Base-by-base conservation (phyloP, 1,140 invertebrate genomes). In the Agrypnia vestita region DNA sequence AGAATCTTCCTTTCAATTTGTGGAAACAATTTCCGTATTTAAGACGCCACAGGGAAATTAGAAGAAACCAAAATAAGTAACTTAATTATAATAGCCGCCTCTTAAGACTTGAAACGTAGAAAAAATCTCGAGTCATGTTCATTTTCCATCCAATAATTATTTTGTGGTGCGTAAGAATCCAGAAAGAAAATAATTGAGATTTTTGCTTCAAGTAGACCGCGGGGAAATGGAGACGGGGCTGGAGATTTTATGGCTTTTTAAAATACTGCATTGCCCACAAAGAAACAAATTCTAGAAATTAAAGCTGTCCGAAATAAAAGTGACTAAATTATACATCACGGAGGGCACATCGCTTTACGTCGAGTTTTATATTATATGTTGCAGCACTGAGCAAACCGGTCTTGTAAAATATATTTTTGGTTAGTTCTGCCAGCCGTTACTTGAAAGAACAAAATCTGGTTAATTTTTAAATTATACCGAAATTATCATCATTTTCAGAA, bases 131-230 rank as follows among this genome's bases (percentile, higher is more conserved):
- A 82, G 81, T 82, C 81, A 82, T 82, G 81, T 82, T 86, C 86
- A 89, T 89, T 90, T 89, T 90, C 89, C 88, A 87, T 86, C 88
- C 86, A 87, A 88, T 89, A 88, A 90, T 90, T 89, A 89, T 89
- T 90, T 89, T 89, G 88, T 89, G 88, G 86, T 86, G 87, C 88
- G 89, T 89, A 87, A 89, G 86, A 84, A 84, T 84, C 83, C 81
- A 82, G 84, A 85, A 86, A 83, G 86, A 87, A 87, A 87, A 83
- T 80, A 82, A 82, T 82, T 82, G 81, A 80, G 78, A 82, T 80
- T 80, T 82, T 80, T 69, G 61, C 49, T 49, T 49, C 78, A 80
- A 82, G 78, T 80, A 78, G 81, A 74, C 78, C 78, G 59, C 74
- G 49, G 81, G 81, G 81, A 82, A 82, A 82, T 82, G 62, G 74